A percentile compares a stretch with the other conserved stretches of the same genome.
These are phyloP conservation scores for Sebastes reedi DNA, from an alignment of 2,797 vertebrate genomes.

Conservation along the genomic window DNA sequence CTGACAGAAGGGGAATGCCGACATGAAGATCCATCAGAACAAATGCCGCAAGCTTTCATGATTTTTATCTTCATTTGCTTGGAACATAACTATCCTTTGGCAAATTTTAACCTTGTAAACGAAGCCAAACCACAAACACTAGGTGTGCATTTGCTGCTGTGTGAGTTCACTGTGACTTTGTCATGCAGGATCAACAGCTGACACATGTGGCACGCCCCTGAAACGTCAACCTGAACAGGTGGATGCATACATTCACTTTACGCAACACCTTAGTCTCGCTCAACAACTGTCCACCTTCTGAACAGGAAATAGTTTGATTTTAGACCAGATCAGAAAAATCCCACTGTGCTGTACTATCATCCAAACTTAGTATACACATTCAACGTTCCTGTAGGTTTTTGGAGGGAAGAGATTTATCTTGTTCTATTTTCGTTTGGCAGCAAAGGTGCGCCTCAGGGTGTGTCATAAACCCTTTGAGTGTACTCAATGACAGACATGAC, in stretches of 20 bases:
- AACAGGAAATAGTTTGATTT: not conserved
- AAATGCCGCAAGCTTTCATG: slow-evolving; percentile 8
- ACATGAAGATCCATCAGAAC: slow-evolving; percentile 4
- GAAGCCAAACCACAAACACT: slow-evolving; percentile 1
- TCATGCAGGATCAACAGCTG: slow-evolving; percentile 20
- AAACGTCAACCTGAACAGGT: slow-evolving; percentile 22
- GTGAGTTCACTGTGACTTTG: slow-evolving; percentile 6
- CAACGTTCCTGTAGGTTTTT: not conserved
- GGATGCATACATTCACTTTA: not conserved
- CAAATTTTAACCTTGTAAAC: slow-evolving; percentile 9
- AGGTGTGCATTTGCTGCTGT: not conserved
- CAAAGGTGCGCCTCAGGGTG: slow-evolving; percentile 54
- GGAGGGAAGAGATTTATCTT: not conserved
- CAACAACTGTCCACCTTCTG: not conserved
- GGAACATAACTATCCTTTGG: slow-evolving; percentile 21
- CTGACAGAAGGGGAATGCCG: slow-evolving; percentile 21
- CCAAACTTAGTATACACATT: not conserved
- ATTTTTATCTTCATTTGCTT: slow-evolving; percentile 38
- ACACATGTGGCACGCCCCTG: slow-evolving; percentile 46
- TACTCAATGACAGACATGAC: not conserved
- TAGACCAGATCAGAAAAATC: not conserved
- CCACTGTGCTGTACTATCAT: not conserved
- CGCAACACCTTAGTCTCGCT: not conserved
- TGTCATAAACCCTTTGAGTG: slow-evolving; percentile 18
- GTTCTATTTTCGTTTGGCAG: slow-evolving; percentile 15